Evolutionary conservation across 2,888 invertebrate genomes (phyloP).

Genomic region (Drosophila longiperda): DNA sequence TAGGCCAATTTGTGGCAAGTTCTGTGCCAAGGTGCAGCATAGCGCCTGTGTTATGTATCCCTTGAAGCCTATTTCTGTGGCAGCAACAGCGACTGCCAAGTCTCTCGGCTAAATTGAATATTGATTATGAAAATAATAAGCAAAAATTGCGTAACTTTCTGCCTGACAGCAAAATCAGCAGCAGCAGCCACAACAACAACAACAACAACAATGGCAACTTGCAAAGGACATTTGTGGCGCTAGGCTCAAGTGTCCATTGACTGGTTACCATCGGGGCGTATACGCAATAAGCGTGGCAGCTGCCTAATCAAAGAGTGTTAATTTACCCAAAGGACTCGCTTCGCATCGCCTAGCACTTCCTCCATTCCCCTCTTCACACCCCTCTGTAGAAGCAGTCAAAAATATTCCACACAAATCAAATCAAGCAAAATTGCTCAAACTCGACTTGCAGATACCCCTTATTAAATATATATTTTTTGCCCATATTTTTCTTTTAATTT

Average conservation of each 20-base stretch:
- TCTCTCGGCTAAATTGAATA: constrained; percentile 78
- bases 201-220: constrained; percentile 10
- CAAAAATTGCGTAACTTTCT: constrained; percentile 79
- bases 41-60: constrained; percentile 33
- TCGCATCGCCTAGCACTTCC: constrained; percentile 13
- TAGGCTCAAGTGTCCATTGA: constrained; percentile 79
- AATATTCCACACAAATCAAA: constrained; percentile 52
- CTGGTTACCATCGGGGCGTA: constrained; percentile 81
- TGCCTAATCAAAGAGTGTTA: constrained; percentile 80
- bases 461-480: not conserved
- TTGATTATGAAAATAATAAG: constrained; percentile 82
- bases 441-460: not conserved
- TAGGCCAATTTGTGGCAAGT: not conserved
- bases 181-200: constrained; percentile 17
- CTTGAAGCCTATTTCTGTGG: constrained; percentile 66
- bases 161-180: constrained; percentile 69
- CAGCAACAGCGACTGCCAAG: constrained; percentile 60
- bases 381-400: constrained; percentile 48
- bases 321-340: constrained; percentile 79
- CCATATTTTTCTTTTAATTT: not conserved
- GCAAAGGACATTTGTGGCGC: constrained; percentile 44
- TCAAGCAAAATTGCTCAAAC: not conserved
- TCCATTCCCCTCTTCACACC: not conserved
- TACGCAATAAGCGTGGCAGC: constrained; percentile 72
- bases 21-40: constrained; percentile 52